Evolutionary conservation across 2,113 vertebrate genomes (phyloP).

Genomic region (Chunga burmeisteri): DNA sequence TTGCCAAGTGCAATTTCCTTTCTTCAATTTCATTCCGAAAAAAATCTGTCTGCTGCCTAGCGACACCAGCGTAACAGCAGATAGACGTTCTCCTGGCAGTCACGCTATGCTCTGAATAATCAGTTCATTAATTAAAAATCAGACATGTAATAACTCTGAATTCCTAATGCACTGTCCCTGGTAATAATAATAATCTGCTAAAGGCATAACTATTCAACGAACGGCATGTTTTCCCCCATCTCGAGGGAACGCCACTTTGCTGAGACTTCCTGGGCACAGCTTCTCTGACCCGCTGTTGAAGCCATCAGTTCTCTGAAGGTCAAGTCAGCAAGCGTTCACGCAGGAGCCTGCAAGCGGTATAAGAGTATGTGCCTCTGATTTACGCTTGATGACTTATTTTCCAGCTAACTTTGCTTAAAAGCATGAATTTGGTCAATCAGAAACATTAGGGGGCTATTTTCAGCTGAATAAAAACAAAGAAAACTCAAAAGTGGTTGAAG

Average conservation of each 20-base stretch:
- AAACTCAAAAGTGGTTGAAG: background rate
- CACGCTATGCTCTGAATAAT: background rate
- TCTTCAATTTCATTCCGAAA: background rate
- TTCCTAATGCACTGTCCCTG: background rate
- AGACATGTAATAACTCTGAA: background rate
- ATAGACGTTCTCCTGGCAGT: background rate
- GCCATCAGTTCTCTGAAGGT: background rate
- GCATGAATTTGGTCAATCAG: background rate
- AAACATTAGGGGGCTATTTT: background rate
- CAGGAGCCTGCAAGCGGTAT: background rate
- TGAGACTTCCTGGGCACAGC: background rate
- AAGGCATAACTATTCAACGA: background rate
- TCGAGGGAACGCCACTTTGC: background rate
- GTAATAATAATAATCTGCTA: background rate
- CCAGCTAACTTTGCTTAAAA: background rate
- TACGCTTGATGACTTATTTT: background rate
- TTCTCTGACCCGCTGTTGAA: background rate
- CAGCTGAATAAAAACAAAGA: background rate
- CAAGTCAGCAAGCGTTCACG: background rate
- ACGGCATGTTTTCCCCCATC: fast-evolving
- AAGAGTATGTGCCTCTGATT: background rate
- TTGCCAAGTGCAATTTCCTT: slow-evolving; percentile 22
- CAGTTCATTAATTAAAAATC: background rate
- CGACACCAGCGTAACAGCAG: background rate
- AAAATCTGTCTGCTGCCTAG: background rate